Percentiles rank a stretch among this genome's conserved stretches.
Conservation (phyloP, 2,797 vertebrate genomes). For the Graptemys geographica region DNA sequence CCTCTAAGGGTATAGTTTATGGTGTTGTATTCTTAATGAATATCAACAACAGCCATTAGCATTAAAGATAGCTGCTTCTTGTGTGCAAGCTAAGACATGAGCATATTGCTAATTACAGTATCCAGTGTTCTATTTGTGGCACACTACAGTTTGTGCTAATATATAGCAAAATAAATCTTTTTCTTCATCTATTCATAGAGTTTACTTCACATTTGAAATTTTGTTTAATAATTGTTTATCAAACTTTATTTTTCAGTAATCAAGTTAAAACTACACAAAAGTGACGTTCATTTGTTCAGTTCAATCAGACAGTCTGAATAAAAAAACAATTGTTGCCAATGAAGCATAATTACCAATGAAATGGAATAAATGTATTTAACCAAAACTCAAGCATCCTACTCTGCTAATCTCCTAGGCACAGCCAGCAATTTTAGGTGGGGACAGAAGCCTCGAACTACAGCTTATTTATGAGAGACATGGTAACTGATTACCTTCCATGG, state of each 20-base stretch:
- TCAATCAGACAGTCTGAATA: slow-evolving; percentile 70
- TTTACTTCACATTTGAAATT: slow-evolving; percentile 1
- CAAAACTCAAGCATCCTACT: slow-evolving; percentile 52
- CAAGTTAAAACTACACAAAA: slow-evolving; percentile 64
- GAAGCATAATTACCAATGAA: slow-evolving; percentile 68
- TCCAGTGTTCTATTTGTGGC: not conserved
- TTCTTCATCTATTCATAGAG: not conserved
- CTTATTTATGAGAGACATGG: not conserved
- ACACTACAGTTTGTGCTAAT: not conserved
- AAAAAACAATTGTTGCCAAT: slow-evolving; percentile 71
- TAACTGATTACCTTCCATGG: not conserved
- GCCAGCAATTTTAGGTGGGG: not conserved
- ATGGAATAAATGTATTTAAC: slow-evolving; percentile 69
- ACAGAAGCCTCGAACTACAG: not conserved
- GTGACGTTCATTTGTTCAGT: slow-evolving; percentile 72
- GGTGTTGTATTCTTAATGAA: not conserved
- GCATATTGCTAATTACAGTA: not conserved
- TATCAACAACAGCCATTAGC: not conserved
- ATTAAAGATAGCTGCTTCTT: not conserved
- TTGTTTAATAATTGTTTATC: slow-evolving; percentile 59
- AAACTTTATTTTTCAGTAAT: slow-evolving; percentile 63
- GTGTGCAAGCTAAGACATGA: not conserved
- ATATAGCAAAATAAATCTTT: not conserved
- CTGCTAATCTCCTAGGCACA: slow-evolving; percentile 58
- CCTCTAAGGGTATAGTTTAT: not conserved